These are phyloP conservation scores for Tinea trinotella DNA, from an alignment of 2,888 invertebrate genomes.

Conservation along the genomic window DNA sequence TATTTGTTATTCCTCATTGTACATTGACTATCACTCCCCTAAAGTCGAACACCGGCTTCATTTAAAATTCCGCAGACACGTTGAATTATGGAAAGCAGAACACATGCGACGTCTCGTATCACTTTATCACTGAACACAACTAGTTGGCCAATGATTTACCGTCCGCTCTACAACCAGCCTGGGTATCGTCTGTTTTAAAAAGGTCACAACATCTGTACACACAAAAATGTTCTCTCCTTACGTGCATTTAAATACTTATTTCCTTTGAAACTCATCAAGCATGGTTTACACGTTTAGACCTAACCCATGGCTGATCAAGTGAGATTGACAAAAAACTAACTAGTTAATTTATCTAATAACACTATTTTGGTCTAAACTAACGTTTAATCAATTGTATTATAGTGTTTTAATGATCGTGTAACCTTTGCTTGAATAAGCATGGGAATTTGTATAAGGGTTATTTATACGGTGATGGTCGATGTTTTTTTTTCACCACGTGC, in stretches of 20 bases:
- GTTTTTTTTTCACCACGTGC: neutral
- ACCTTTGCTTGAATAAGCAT: neutral
- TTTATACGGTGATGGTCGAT: no score
- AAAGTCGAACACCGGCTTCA: neutral
- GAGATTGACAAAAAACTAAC: no score
- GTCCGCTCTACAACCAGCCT: neutral
- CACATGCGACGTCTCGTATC: neutral
- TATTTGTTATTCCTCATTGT: neutral
- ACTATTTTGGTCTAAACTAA: no score
- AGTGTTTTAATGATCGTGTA: no score
- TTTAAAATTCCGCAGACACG: neutral
- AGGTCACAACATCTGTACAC: neutral
- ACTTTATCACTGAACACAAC: neutral
- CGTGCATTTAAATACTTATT: neutral
- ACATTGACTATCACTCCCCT: neutral
- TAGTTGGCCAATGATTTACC: neutral
- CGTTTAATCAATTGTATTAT: no score
- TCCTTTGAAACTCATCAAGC: neutral
- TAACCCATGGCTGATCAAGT: no score
- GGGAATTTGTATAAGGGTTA: neutral
- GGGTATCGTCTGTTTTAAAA: neutral
- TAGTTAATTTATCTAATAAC: no score
- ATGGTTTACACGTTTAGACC: no score
- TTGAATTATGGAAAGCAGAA: neutral
- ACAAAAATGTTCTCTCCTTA: neutral